phyloP scores from a whole-genome alignment of 2,888 invertebrate genomes.

The Brachyptera risi region DNA sequence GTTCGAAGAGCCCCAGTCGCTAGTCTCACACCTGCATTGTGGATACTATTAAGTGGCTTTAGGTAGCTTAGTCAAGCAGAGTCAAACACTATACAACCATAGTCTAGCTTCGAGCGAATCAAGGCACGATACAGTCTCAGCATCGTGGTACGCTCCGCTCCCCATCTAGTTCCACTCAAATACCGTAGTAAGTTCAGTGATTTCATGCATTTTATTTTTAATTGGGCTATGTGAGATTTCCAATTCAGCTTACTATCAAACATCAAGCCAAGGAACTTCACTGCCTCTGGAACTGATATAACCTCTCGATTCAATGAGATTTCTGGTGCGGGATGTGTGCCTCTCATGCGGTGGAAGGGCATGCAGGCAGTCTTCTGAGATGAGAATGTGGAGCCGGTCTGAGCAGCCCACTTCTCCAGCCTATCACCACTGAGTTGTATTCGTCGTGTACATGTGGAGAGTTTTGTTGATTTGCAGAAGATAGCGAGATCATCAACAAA shows the following conservation, averaged over 20 bases:
- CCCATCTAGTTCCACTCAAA: conserved; percentile 3
- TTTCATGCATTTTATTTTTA: neutral
- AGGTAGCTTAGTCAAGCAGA: neutral
- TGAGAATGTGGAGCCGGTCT: conserved; percentile 19
- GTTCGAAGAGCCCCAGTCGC: neutral
- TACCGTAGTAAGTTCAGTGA: conserved; percentile 13
- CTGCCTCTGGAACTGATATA: neutral
- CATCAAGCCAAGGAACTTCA: neutral
- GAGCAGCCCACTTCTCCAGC: conserved; percentile 6
- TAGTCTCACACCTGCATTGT: neutral
- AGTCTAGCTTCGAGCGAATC: neutral
- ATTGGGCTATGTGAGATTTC: neutral
- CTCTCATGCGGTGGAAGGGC: conserved; percentile 14
- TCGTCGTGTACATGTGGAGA: neutral
- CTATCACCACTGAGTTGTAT: conserved; percentile 8
- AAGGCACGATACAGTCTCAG: neutral
- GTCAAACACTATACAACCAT: conserved; percentile 5
- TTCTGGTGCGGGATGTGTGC: neutral
- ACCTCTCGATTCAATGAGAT: conserved; percentile 10
- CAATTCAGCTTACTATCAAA: neutral
- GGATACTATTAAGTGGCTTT: neutral
- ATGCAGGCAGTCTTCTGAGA: conserved; percentile 14
- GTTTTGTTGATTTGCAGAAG: conserved; percentile 8
- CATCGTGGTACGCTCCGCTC: conserved; percentile 6
- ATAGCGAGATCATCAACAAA: conserved; percentile 23